Evolutionary conservation across 1,140 invertebrate genomes (phyloP).

Genomic region (Drosophila triauraria): DNA sequence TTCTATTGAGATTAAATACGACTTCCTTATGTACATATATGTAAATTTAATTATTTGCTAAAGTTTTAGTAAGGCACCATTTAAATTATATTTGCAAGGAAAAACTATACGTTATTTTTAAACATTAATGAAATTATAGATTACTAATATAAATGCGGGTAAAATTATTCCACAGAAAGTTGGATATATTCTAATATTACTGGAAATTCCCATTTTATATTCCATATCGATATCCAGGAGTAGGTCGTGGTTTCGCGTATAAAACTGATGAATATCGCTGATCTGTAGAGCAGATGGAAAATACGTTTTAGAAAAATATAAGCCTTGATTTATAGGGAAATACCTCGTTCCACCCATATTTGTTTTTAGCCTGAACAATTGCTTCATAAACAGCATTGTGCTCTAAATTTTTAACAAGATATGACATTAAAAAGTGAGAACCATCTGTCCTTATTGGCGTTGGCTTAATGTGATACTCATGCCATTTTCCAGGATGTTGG

Average conservation of each 20-base stretch:
- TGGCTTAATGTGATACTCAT: conserved; percentile 85
- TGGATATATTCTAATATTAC: conserved; percentile 44
- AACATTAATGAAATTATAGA: conserved; percentile 42
- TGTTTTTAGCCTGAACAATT: conserved; percentile 88
- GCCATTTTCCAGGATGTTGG: conserved; percentile 86
- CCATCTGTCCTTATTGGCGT: conserved; percentile 71
- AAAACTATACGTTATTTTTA: conserved; percentile 45
- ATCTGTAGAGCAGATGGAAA: conserved; percentile 58
- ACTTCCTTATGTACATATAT: conserved; percentile 37
- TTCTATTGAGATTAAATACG: conserved; percentile 48
- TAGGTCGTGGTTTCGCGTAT: conserved; percentile 81
- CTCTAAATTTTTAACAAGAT: conserved; percentile 86
- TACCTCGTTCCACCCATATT: conserved; percentile 89
- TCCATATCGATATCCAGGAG: conserved; percentile 84
- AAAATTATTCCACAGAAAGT: conserved; percentile 40
- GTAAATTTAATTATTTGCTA: conserved; percentile 65
- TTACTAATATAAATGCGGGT: conserved; percentile 38
- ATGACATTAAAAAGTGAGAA: conserved; percentile 85
- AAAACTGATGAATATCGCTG: conserved; percentile 85
- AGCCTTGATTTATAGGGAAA: not conserved
- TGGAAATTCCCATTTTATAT: conserved; percentile 83
- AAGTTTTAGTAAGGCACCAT: conserved; percentile 77
- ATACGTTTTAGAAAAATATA: not conserved
- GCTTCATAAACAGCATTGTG: conserved; percentile 88
- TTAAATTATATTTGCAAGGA: conserved; percentile 69